Evolutionary conservation across 2,888 invertebrate genomes (phyloP).

Genomic region (Panzeria rudis): DNA sequence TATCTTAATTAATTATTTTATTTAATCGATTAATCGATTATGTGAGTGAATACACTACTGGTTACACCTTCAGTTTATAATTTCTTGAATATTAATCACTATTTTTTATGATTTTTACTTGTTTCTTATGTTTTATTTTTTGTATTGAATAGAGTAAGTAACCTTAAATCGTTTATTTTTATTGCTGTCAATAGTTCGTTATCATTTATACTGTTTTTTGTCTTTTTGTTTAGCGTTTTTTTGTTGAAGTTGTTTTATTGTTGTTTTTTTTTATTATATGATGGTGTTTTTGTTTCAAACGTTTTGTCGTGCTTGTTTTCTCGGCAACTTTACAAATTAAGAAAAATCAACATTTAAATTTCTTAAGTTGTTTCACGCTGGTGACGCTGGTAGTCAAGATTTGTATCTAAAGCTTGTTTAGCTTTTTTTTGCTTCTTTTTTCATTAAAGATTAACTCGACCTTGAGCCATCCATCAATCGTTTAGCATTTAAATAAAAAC

Average conservation of each 20-base stretch:
- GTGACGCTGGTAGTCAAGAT: slow-evolving; percentile 36
- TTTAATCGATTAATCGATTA: too few species aligned
- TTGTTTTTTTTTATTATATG: slow-evolving; percentile 30
- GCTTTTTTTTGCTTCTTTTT: slow-evolving; percentile 5
- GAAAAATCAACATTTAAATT: slow-evolving; percentile 20
- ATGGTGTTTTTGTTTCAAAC: slow-evolving; percentile 23
- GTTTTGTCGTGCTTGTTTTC: slow-evolving; percentile 25
- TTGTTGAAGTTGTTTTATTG: slow-evolving; percentile 5
- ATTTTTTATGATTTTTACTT: background rate
- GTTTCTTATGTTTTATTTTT: slow-evolving; percentile 10
- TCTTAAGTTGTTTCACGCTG: slow-evolving; percentile 15
- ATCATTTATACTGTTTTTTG: slow-evolving; percentile 34
- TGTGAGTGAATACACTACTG: background rate
- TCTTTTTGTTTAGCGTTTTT: slow-evolving; percentile 17
- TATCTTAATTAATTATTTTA: too few species aligned
- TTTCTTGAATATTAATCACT: slow-evolving; percentile 46
- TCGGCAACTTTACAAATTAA: slow-evolving; percentile 33
- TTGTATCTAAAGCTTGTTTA: background rate
- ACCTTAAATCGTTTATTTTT: slow-evolving; percentile 48
- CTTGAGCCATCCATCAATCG: slow-evolving; percentile 65
- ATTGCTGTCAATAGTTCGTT: slow-evolving; percentile 58
- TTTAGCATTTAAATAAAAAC: slow-evolving; percentile 48
- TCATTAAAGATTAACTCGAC: slow-evolving; percentile 44
- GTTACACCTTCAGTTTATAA: slow-evolving; percentile 49
- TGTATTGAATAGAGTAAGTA: slow-evolving; percentile 29